Base-by-base conservation (phyloP, 2,888 invertebrate genomes). In the Synergus itoensis region DNA sequence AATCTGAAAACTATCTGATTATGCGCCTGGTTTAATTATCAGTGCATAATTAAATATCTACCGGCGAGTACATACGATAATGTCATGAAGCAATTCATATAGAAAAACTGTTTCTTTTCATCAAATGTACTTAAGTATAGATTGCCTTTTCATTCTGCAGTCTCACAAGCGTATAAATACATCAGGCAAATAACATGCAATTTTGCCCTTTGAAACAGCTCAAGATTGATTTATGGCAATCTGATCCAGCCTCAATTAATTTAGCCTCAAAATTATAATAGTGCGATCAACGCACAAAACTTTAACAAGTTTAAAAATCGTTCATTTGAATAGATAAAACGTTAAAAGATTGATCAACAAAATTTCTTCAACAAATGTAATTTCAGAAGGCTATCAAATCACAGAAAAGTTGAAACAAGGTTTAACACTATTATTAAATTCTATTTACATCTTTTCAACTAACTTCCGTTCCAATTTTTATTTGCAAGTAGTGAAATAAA, bases 121-220 rank as follows among this genome's bases (percentile, higher is more conserved):
- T 21, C 2, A 21, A 21, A 21, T 4, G 60, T 18, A n/a, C 60
- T 60, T 60, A 60, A 60, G 60, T 60, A 60, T 60, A 18, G 18
- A 60, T 60, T 60, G 60, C 60, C 60, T 60, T 60, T 12, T 53
- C n/a, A 48, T 60, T 60, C 60, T 60, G 60, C 21, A 60, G 60
- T 60, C 60, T 60, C 21, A 60, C 60, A 60, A 60, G 60, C 60
- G 60, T 60, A 53, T 53, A 60, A 60, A 60, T 60, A 60, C 11
- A n/a, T n/a, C n/a, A 18, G 21, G 60, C 60, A 60, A 60, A 60
- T 18, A 60, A 18, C 60, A 60, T 60, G 60, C 60, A 9, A 60
- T 60, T 60, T 60, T 21, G 60, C 60, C 60, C 21, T 21, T 60
- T 60, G 21, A 60, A 60, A 60, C 60, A 60, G 21, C 18, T 60